These are phyloP conservation scores for Calliphora vomitoria DNA, from an alignment of 2,888 invertebrate species.

Conservation along the genomic window DNA sequence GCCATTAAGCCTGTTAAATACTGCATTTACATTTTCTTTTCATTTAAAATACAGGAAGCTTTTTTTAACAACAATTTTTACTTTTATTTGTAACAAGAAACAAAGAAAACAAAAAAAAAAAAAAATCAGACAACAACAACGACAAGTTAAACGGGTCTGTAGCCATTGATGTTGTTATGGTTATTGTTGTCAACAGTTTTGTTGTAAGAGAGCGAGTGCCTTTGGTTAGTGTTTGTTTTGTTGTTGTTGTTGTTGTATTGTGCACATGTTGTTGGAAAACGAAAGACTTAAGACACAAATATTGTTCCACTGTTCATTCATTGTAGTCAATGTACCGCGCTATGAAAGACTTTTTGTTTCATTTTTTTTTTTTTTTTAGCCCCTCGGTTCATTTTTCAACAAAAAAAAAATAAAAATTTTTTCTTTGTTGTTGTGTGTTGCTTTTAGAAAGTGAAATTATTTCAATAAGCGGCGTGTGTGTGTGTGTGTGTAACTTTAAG, in stretches of 20 bases:
- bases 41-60: constrained; percentile 64
- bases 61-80: constrained; percentile 54
- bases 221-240: constrained; percentile 19
- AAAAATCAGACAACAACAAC: no score
- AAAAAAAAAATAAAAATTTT: background rate
- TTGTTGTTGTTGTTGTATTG: background rate
- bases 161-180: constrained; percentile 29
- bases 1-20: constrained; percentile 62
- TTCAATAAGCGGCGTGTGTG: constrained; percentile 4
- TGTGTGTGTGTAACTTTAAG: constrained; percentile 13
- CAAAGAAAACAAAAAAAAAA: constrained; percentile 14
- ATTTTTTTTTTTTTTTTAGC: constrained; percentile 17
- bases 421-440: constrained; percentile 28
- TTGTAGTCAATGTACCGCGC: constrained; percentile 46
- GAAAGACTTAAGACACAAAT: constrained; percentile 70
- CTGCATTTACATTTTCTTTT: constrained; percentile 63
- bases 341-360: constrained; percentile 65
- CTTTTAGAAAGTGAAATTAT: constrained; percentile 73
- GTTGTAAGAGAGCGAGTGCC: constrained; percentile 11
- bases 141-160: constrained; percentile 71
- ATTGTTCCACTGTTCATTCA: constrained; percentile 24
- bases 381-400: background rate
- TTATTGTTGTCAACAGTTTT: constrained; percentile 31
- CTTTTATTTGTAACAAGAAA: constrained; percentile 33
- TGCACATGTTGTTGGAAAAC: constrained; percentile 51